Evolutionary conservation across 2,888 invertebrate genomes (phyloP).

Genomic region (Tortrix viridana): DNA sequence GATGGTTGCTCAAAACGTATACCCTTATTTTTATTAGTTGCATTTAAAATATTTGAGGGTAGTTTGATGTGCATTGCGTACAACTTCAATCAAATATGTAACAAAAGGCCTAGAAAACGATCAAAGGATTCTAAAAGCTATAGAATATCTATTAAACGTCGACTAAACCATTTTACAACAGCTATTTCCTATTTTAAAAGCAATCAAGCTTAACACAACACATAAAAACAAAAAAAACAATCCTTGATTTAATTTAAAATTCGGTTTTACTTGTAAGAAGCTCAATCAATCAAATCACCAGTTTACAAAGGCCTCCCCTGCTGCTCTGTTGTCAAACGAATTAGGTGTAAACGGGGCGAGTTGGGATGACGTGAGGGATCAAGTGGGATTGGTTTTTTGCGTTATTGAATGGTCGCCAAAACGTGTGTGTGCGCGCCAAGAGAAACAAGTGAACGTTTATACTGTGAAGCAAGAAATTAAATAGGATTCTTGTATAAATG

Average conservation of each 20-base stretch:
- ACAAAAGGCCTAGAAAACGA: neutral
- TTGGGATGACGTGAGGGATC: constrained; percentile 13
- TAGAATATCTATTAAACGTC: neutral
- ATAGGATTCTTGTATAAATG: constrained; percentile 11
- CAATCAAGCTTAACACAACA: constrained; percentile 39
- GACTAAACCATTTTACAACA: constrained; percentile 16
- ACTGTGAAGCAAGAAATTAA: constrained; percentile 28
- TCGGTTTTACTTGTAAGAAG: constrained; percentile 36
- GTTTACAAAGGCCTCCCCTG: constrained; percentile 4
- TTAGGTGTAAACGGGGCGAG: neutral
- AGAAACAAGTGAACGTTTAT: constrained; percentile 48
- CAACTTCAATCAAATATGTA: too few relatives aligned
- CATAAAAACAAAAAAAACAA: constrained; percentile 40
- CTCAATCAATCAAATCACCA: constrained; percentile 18
- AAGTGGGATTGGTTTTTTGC: constrained; percentile 20
- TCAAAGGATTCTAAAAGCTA: neutral
- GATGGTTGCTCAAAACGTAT: too few relatives aligned
- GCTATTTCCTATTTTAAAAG: constrained; percentile 36
- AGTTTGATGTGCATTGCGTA: too few relatives aligned
- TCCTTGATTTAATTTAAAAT: constrained; percentile 40
- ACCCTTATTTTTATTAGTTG: too few relatives aligned
- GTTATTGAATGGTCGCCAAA: constrained; percentile 64
- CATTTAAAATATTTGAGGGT: too few relatives aligned
- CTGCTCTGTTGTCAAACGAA: constrained; percentile 1
- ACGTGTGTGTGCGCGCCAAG: constrained; percentile 52